Base-by-base conservation (phyloP, 2,888 invertebrate species). In the Drosophila hamatofila region DNA sequence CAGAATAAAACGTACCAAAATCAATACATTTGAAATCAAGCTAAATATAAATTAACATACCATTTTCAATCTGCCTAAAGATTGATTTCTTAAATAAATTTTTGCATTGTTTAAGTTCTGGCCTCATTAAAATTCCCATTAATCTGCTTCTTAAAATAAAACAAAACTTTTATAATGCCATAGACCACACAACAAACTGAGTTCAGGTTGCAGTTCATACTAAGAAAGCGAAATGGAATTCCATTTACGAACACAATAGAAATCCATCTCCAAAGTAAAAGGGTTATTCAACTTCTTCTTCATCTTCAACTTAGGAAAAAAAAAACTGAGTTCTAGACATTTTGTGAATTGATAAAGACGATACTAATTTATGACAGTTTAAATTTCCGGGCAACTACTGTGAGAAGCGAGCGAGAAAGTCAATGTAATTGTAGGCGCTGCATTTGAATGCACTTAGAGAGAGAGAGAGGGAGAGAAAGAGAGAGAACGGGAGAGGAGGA, bases 331-430 rank as follows among this genome's bases (percentile, higher is more conserved):
- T 18, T 44, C 35, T 23, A 23, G 48, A 11, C 18, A 37, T 48
- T 37, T 58, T 16, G 42, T 48, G 58, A 21, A 37, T 41, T 57
- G 58, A 30, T 48, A 64, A 25, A 64, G 27, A 58, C 27, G 37
- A 51, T 52, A 52, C 27, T 41, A 60, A 52, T 60, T 60, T 52
- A 39, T 52, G 52, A 52, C 51, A 39, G 52, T 52, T 27, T 52
- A 41, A 21, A 39, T 52, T 60, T 60, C 60, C 51, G 60, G 48
- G 48, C 37, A 23, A 33, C 37, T 46, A 35, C 44, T 56, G 33
- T 23, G 16, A 18, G 35, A 16, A 14, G 14, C 16, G 12, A 48
- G 37, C 6, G 21, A 27, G 33, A 51, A 23, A 56, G 18, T 54
- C 37, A 3, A 33, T 51, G 33, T 25, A 30, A 49, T 52, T 33